Base-by-base conservation (phyloP, 1,140 invertebrate species). In the Trachelipus rathkii region DNA sequence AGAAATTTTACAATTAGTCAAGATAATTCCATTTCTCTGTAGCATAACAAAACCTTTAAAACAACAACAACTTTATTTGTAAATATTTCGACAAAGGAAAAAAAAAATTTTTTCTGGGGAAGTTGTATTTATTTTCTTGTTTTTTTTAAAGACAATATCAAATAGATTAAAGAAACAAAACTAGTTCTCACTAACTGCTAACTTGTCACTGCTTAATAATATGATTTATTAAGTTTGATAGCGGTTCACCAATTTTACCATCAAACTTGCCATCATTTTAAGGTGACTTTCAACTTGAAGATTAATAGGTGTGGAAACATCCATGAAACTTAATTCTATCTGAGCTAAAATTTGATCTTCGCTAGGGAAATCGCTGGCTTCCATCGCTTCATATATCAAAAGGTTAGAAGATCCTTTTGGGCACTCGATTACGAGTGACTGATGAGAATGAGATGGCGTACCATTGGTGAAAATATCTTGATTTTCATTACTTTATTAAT, bases 291-390 rank as follows among this genome's bases (percentile, higher is more conserved):
- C 50, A 13, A 60, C 19, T 8, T 60, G 50, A 19, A 60, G 50
- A 60, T 13, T 60, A 60, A 60, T 8, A 15, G 50, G 50, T 4
- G 11, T 60, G 11, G 50, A 60, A 60, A 19, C 50, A 8, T 60
- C 11, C 11, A 60, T 60, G 8, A 60, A 60, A 60, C 8, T 60
- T 8, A 60, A 60, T 60, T 60, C 50, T 13, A 60, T 60, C 50
- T 60, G 50, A 60, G 50, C 50, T 19, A 60, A 60, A 13, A 60
- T 60, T 60, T 60, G 50, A 60, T 60, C 50, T 60, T 60, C 50
- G 50, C 50, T 60, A 8, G 50, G 11, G 8, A 60, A 60, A 0
- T 60, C 50, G 4, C 11, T 60, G 50, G 50, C 11, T 13, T 60
- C 50, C 11, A 15, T 60, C 50, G 50, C 50, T 19, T 60, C 50